Evolutionary conservation across 2,113 vertebrate genomes (phyloP), one percentile per base, ranked within the genome.

Genomic region (Romanogobio albipinnatus): DNA sequence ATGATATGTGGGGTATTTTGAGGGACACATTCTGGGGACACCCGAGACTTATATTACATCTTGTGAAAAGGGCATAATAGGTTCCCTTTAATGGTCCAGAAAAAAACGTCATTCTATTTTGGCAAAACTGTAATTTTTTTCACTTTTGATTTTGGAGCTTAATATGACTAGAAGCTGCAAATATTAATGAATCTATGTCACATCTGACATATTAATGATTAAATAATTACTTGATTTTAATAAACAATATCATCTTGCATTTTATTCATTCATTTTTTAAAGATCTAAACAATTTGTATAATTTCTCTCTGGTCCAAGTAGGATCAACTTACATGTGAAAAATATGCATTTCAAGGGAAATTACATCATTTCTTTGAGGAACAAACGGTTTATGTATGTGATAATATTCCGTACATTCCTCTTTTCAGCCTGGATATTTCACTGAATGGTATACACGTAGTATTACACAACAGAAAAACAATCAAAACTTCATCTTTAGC

Each of bases 401-500:
- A 68, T 29, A 3, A 9, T 79, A 19, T 26, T 11, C 45, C 15
- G 24, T 4, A 36, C 24, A 22, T 82, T 36, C 13, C 26, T 5
- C 19, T 15, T n/a, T 82, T 26, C 45, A 51, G 56, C 17, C 3
- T 58, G 33, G 56, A 24, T 76, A 68, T 81, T 58, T 70, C 33
- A 78, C 53, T 5, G 43, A 17, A 58, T 70, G 58, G 81, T 45
- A 10, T 79, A 87, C 74, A 89, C 84, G 1, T 7, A 85, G 47
- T 85, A 56, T 17, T 79, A 87, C 53, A 88, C 78, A 89, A 62
- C 80, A 80, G 49, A 87, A 74, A 89, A 86, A 89, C 49, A 86
- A 87, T 86, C 61, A 89, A 26, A 89, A 58, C 83, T 83, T 64
- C 1, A 75, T 81, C 78, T 74, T 36, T 15, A 84, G 26, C 78